Percentiles rank a stretch among this genome's conserved stretches.
Conservation (phyloP, 1,140 invertebrate species). For the Trichonephila clavata region DNA sequence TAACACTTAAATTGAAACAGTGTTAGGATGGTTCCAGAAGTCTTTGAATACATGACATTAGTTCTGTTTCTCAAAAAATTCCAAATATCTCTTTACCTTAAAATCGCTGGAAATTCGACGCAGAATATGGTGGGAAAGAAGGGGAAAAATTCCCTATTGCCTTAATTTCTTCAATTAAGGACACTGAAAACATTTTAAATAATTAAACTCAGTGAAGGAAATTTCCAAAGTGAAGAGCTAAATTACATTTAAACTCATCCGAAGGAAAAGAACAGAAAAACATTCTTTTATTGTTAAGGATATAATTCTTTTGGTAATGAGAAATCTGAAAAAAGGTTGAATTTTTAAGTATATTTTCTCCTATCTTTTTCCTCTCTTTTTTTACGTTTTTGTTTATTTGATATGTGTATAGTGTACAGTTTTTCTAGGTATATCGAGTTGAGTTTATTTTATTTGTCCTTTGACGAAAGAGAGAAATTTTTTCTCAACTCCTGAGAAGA, state of each 20-base stretch:
- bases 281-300: neutral
- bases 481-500: neutral
- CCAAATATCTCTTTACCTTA: neutral
- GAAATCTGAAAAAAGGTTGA: neutral
- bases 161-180: constrained; percentile 33
- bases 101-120: neutral
- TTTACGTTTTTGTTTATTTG: constrained; percentile 2
- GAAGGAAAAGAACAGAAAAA: neutral
- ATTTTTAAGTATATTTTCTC: neutral
- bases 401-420: neutral
- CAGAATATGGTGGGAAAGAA: neutral
- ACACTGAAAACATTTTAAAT: constrained; percentile 35
- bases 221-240: neutral
- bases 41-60: neutral
- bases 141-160: neutral
- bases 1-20: neutral
- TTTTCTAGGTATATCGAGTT: constrained; percentile 24
- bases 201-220: constrained; percentile 40
- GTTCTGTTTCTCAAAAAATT: neutral
- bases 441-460: constrained; percentile 23
- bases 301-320: neutral
- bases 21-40: neutral
- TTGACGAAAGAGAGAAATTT: neutral
- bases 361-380: neutral
- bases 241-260: neutral